Base-by-base conservation (phyloP, 2,113 vertebrate species). In the Pontoporia blainvillei region DNA sequence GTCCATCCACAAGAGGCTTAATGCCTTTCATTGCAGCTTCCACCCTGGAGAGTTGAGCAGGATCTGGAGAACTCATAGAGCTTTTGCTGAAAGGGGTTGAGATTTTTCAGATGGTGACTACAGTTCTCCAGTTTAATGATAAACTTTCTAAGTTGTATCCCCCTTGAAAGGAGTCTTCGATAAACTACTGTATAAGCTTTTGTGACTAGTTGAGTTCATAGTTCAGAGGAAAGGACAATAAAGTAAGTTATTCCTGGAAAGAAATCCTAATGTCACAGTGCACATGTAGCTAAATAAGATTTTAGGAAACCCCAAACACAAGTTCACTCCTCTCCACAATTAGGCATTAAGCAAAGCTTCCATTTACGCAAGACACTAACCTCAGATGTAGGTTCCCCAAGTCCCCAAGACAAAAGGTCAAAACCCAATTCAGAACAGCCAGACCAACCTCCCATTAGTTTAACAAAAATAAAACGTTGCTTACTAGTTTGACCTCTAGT, bases 1-100 rank as follows among this genome's bases (percentile, higher is more conserved):
- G 1, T 6, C 10, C 8, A 3, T 7, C 46, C n/a, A 27, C 0
- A 27, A 8, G 15, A 36, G 8, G 2, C 1, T 2, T 0, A 14
- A 8, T 5, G 31, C 5, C 10, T 31, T 41, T 5, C 25, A 2
- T 27, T 6, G 3, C 2, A 11, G 17, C 29, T 86, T 13, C 29
- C 25, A 21, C 15, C 6, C 29, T 36, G 14, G 18, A 57, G 18
- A n/a, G 29, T 3, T 31, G 49, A 84, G 18, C 17, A 66, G 13
- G 62, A 29, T 0, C 14, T 36, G 8, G 57, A 12, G 0, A 71
- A 44, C 14, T 3, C 86, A 23, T 34, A 27, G 21, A 44, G 34
- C 4, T 8, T 62, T 54, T 20, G 3, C 10, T 62, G n/a, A 27
- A 21, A 1, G 6, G 21, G 12, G 5, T 3, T 62, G 36, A 25